Conservation (phyloP, 2,797 vertebrate species). For the Cynodonichthys magdalenae region DNA sequence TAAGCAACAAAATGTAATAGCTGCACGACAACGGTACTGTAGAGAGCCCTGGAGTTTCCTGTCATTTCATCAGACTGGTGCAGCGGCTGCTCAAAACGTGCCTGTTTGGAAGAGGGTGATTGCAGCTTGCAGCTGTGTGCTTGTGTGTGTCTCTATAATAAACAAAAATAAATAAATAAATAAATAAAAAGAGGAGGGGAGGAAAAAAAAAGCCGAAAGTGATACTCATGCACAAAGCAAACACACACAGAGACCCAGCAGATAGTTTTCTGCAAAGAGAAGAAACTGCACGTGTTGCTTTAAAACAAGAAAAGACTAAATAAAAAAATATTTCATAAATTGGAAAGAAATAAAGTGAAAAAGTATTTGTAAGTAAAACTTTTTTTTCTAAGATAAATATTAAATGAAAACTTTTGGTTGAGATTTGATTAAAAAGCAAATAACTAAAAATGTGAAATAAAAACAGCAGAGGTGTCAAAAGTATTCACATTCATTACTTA, state of each 20-base stretch:
- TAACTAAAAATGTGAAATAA: not conserved
- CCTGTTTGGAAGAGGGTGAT: constrained; percentile 16
- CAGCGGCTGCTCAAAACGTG: constrained; percentile 17
- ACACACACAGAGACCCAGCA: not conserved
- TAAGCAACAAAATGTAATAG: constrained; percentile 34
- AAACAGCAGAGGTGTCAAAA: no score
- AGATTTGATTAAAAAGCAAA: not conserved
- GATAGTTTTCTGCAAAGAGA: not conserved
- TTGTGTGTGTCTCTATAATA: constrained; percentile 10
- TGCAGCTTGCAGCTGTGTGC: constrained; percentile 29
- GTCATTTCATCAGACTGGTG: constrained; percentile 30
- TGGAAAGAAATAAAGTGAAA: not conserved
- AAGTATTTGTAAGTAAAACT: not conserved
- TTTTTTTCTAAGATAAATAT: not conserved
- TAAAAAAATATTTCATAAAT: not conserved
- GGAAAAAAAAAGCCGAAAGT: not conserved
- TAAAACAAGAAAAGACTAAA: not conserved
- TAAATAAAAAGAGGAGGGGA: not conserved
- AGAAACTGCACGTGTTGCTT: not conserved
- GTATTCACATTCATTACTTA: no score
- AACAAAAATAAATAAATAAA: constrained; percentile 25
- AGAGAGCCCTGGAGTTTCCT: constrained; percentile 23
- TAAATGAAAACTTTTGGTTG: not conserved
- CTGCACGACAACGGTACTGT: constrained; percentile 26
- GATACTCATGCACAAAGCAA: not conserved